Conservation (phyloP, 30 jellyfish, hydroid and myxozoan species). For the Cassiopea xamachana region DNA sequence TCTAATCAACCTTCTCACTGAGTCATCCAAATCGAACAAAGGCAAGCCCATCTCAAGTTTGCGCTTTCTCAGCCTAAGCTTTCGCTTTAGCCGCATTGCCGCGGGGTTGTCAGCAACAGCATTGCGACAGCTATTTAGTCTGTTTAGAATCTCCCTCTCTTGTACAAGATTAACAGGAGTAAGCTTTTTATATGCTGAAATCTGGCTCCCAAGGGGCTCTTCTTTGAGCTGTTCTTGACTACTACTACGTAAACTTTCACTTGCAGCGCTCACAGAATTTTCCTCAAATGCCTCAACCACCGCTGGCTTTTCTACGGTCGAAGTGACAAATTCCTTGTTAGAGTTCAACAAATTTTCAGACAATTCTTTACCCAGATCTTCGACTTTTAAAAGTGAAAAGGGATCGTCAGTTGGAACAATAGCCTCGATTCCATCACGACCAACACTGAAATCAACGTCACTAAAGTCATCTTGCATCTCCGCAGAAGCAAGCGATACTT, state of each 20-base stretch:
- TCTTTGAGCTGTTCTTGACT: slow-evolving; percentile 58
- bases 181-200: slow-evolving; percentile 5
- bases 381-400: slow-evolving; percentile 58
- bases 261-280: background rate
- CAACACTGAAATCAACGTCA: background rate
- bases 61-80: slow-evolving; percentile 75
- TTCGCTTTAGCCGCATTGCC: slow-evolving; percentile 81
- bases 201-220: slow-evolving; percentile 4
- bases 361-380: slow-evolving; percentile 55
- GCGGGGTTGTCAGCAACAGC: slow-evolving; percentile 79
- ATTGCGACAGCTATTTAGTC: slow-evolving; percentile 65
- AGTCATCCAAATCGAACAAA: slow-evolving; percentile 72
- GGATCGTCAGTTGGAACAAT: slow-evolving; percentile 48
- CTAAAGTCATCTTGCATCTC: slow-evolving; percentile 17
- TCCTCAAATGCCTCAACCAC: slow-evolving; percentile 22
- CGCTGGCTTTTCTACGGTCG: background rate
- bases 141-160: slow-evolving; percentile 77
- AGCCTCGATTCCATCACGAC: slow-evolving; percentile 30
- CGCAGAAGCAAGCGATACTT: background rate
- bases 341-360: slow-evolving; percentile 20
- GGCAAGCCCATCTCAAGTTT: slow-evolving; percentile 87
- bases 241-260: slow-evolving; percentile 39
- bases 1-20: slow-evolving; percentile 52
- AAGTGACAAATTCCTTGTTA: background rate
- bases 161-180: slow-evolving; percentile 69